These are phyloP conservation scores for Onychostoma macrolepis DNA, from an alignment of 2,113 vertebrate species.

Conservation along the genomic window DNA sequence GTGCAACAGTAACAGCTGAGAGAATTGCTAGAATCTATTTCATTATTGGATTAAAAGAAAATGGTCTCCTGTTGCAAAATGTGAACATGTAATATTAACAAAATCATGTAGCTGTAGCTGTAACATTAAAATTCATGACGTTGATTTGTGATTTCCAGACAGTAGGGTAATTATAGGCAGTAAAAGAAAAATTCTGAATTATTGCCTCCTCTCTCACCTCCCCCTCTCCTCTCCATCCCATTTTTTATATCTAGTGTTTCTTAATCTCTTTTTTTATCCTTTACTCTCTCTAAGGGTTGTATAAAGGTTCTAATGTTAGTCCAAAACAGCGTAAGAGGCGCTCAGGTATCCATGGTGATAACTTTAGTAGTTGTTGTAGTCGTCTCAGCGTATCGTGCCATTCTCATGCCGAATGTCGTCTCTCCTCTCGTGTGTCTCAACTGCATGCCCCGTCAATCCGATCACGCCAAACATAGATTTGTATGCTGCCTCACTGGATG, in stretches of 20 bases:
- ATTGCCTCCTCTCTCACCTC: slow-evolving; percentile 10
- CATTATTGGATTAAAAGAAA: not conserved
- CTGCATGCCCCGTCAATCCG: slow-evolving; percentile 70
- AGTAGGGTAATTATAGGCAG: not conserved
- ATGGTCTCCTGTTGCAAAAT: not conserved
- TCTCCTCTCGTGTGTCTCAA: slow-evolving; percentile 63
- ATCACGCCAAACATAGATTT: slow-evolving; percentile 72
- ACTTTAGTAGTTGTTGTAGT: slow-evolving; percentile 49
- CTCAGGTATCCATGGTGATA: slow-evolving; percentile 75
- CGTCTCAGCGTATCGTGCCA: not conserved
- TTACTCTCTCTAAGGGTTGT: slow-evolving; percentile 81
- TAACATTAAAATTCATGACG: not conserved
- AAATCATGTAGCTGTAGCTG: not conserved
- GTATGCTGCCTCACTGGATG: slow-evolving; percentile 71
- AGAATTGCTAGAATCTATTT: not conserved
- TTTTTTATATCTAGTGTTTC: slow-evolving; percentile 45
- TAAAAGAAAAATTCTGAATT: not conserved
- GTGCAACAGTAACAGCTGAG: not conserved
- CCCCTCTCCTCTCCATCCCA: slow-evolving; percentile 13
- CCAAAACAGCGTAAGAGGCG: slow-evolving; percentile 82
- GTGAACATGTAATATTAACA: not conserved
- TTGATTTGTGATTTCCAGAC: not conserved
- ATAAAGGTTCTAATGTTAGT: slow-evolving; percentile 82
- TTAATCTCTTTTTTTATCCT: slow-evolving; percentile 73
- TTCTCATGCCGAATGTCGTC: slow-evolving; percentile 68